A percentile compares a stretch with the other conserved stretches of the same genome.
Conservation (phyloP, 92 coral and sea anemone genomes). For the Pocillopora meandrina region DNA sequence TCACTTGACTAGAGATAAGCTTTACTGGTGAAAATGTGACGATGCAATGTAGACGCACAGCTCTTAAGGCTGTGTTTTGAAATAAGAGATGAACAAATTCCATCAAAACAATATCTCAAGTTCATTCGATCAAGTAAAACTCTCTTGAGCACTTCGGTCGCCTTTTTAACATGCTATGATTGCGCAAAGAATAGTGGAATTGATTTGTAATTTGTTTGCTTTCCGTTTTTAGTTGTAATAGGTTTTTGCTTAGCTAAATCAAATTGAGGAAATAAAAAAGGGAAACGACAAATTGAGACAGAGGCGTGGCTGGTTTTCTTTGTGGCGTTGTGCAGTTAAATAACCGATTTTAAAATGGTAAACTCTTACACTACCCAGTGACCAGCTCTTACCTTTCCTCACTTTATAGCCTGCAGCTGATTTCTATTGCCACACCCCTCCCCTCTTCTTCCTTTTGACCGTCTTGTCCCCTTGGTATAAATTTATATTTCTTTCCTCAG, state of each 20-base stretch:
- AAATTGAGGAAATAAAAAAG: slow-evolving; percentile 31
- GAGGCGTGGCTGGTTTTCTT: not conserved
- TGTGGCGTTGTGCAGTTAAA: no score
- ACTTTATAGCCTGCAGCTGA: no score
- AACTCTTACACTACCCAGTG: no score
- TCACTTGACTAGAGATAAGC: not conserved
- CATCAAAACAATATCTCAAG: not conserved
- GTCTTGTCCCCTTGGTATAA: no score
- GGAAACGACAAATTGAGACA: slow-evolving; percentile 15
- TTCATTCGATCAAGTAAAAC: not conserved
- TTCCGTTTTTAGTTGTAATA: slow-evolving; percentile 8
- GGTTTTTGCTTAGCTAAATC: slow-evolving; percentile 37
- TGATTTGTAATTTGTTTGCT: not conserved
- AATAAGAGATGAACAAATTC: not conserved
- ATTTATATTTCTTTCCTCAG: no score
- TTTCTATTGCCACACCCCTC: no score
- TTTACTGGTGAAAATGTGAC: not conserved
- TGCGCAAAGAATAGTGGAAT: not conserved
- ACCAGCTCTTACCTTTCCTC: no score
- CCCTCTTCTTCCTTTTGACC: no score
- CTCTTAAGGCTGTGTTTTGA: not conserved
- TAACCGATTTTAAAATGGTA: no score
- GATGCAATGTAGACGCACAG: not conserved
- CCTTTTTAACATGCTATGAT: slow-evolving; percentile 4
- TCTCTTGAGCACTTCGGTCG: not conserved